Base-by-base conservation (phyloP, 1,140 invertebrate genomes). In the Drosophila pruinosa region DNA sequence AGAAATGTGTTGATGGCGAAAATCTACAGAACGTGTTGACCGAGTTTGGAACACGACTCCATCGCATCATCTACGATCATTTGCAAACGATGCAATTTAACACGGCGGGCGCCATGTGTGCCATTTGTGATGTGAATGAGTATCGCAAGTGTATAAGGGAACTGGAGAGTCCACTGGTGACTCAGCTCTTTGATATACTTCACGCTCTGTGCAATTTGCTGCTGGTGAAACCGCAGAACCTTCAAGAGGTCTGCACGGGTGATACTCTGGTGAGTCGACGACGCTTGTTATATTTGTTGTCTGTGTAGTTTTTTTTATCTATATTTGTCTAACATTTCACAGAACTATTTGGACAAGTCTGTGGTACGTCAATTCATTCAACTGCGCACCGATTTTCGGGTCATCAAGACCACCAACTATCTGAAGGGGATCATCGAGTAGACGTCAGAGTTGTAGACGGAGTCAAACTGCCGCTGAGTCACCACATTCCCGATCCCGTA, bases 121-220 rank as follows among this genome's bases (percentile, higher is more conserved):
- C 97, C 1, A 98, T 99, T 69, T 99, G 97, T 92, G 99, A 99
- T 93, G 96, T 99, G 53, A 99, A 99, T 89, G 98, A 99, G 91
- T 97, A 97, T 91, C 93, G 98, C 24, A 97, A 95, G 90, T 97
- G 95, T 92, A 95, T 96, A 6, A 94, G 95, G 75, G 93, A 94
- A 77, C 93, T 97, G 82, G 93, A 95, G 61, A 94, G 96, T 24
- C 93, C 95, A 0, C 91, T 97, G 22, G 95, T 99, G 8, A 95
- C 94, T 15, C 95, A 95, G 38, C 92, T 99, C 15, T 99, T 99
- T 92, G 97, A 99, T 92, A 97, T 97, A 22, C 92, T 99, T 10
- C 97, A 99, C 91, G 97, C 98, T 5, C 93, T 99, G 4, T 99
- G 98, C 90, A 99, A 99, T 93, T 92, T 99, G 26, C 92, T 99